Percentiles rank a stretch among this genome's conserved stretches.
Conservation (phyloP, 2,797 vertebrate species). For the Catharus ustulatus region DNA sequence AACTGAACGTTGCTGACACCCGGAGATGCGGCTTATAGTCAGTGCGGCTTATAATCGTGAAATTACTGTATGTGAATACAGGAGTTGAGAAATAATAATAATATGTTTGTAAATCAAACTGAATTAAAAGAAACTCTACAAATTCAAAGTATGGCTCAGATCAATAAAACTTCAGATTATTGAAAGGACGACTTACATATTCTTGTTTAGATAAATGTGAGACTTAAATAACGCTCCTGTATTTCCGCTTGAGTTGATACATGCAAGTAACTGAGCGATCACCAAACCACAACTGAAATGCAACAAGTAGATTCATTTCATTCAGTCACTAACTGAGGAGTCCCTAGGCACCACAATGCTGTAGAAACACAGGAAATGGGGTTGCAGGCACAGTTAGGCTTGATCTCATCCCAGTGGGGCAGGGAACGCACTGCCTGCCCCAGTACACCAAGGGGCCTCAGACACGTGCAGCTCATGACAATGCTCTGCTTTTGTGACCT, state of each 20-base stretch:
- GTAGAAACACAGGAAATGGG: neutral
- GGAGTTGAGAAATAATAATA: neutral
- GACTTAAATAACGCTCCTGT: neutral
- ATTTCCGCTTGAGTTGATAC: accelerated
- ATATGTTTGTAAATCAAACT: neutral
- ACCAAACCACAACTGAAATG: neutral
- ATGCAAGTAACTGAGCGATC: neutral
- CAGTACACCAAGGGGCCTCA: accelerated
- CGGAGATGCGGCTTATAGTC: no score
- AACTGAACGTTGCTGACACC: no score
- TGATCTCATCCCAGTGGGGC: accelerated
- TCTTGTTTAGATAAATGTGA: neutral
- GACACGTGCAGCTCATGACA: accelerated
- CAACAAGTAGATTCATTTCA: neutral
- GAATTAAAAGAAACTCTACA: neutral
- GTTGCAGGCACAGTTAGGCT: neutral
- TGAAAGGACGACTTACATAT: neutral
- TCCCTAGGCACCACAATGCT: neutral
- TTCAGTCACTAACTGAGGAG: neutral
- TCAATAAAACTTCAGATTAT: neutral
- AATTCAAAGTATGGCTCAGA: neutral
- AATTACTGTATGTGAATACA: neutral
- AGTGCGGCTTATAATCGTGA: no score
- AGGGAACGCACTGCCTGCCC: neutral
- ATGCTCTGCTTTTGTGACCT: neutral